Conservation (phyloP, 2,113 vertebrate species). For the Myrmophylax atrothorax region DNA sequence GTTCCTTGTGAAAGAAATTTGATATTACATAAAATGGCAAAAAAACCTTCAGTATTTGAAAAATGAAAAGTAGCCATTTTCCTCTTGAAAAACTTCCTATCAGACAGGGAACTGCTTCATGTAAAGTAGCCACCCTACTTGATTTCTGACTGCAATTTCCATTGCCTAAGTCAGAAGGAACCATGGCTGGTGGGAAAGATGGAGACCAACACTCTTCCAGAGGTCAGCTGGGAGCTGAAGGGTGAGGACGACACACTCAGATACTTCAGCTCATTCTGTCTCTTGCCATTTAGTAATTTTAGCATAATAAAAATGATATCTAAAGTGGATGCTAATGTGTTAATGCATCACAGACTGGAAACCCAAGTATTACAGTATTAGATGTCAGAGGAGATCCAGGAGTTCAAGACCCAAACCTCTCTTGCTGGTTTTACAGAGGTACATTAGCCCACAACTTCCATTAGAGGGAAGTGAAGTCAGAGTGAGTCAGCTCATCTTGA, state of each 20-base stretch:
- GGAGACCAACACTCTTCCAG: not conserved
- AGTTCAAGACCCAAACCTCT: not conserved
- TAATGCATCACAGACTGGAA: not conserved
- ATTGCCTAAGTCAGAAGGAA: not conserved
- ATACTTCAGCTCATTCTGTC: not conserved
- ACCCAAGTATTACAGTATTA: not conserved
- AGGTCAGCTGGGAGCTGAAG: not conserved
- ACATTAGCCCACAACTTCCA: not conserved
- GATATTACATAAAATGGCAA: not conserved
- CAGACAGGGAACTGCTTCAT: not conserved
- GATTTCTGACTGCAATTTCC: not conserved
- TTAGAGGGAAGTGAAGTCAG: not conserved
- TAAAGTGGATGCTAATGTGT: not conserved
- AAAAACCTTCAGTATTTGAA: fast-evolving
- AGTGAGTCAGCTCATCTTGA: not conserved
- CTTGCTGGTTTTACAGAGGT: not conserved
- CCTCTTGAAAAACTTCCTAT: not conserved
- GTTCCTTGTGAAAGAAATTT: not conserved
- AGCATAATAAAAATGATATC: not conserved
- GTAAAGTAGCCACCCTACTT: fast-evolving
- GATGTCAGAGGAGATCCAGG: not conserved
- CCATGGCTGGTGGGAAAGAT: not conserved
- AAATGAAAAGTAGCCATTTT: not conserved
- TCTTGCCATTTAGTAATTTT: not conserved
- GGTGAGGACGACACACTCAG: not conserved